Percentiles rank a stretch among this genome's conserved stretches.
phyloP scores from a whole-genome alignment of 2,113 vertebrate species.

The Lonchura striata region DNA sequence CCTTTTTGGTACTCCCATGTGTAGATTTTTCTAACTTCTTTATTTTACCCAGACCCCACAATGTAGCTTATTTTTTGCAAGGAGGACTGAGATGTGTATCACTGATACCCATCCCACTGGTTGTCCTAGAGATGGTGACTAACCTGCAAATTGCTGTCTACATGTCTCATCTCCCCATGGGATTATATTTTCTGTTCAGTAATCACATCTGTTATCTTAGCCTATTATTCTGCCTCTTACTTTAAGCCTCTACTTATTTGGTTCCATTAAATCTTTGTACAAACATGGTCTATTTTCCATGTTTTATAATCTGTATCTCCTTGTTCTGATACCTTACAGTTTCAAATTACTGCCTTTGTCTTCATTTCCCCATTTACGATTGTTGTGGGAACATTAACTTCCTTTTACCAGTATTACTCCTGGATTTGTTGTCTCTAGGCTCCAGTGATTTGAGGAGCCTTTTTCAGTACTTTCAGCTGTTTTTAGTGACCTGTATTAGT shows the following conservation, averaged over 20 bases:
- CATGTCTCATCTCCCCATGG: not conserved
- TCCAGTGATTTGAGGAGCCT: not conserved
- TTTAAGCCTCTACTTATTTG: not conserved
- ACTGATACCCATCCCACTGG: not conserved
- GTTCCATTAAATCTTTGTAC: not conserved
- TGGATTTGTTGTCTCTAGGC: not conserved
- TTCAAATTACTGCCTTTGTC: not conserved
- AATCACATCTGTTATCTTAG: not conserved
- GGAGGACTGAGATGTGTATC: not conserved
- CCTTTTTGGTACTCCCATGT: not conserved
- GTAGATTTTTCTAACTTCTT: not conserved
- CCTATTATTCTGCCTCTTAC: not conserved
- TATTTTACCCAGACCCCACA: not conserved
- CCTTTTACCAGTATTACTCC: not conserved
- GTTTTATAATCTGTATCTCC: not conserved
- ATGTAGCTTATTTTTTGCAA: rapidly evolving
- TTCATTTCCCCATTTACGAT: not conserved
- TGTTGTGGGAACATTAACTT: not conserved
- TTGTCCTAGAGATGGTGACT: not conserved
- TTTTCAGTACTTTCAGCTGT: not conserved
- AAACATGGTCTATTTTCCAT: not conserved
- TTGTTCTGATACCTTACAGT: not conserved
- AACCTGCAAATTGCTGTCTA: not conserved
- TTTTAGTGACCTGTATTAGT: not conserved
- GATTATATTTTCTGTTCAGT: not conserved